phyloP scores from a whole-genome alignment of 2,113 vertebrate species.

The Amphiprion percula region DNA sequence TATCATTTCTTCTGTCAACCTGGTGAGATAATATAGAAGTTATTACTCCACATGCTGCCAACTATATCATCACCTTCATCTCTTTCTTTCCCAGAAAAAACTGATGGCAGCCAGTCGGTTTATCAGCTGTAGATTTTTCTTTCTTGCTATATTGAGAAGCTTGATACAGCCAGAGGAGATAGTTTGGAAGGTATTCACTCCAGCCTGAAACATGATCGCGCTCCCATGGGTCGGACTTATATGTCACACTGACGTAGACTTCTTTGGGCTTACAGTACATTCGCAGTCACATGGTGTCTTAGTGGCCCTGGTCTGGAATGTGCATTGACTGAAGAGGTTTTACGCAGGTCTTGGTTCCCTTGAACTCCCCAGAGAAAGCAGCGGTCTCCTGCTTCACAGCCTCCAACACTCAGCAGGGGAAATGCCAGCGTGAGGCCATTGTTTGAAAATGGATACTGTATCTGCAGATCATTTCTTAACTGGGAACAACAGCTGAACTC shows the following conservation, averaged over 20 bases:
- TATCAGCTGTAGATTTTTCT: neutral
- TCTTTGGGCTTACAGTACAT: neutral
- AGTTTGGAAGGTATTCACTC: constrained; percentile 14
- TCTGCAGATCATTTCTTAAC: constrained; percentile 50
- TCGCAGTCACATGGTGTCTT: constrained; percentile 5
- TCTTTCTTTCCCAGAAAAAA: neutral
- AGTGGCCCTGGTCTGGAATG: constrained; percentile 51
- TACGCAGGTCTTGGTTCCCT: constrained; percentile 41
- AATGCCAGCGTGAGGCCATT: constrained; percentile 70
- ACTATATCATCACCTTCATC: constrained; percentile 3
- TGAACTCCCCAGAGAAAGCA: constrained; percentile 40
- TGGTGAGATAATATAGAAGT: constrained; percentile 16
- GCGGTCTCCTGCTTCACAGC: constrained; percentile 35
- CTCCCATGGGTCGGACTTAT: neutral
- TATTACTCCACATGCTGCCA: constrained; percentile 26
- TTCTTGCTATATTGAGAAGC: neutral
- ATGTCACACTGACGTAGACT: neutral
- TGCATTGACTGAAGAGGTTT: constrained; percentile 33
- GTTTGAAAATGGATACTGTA: constrained; percentile 59
- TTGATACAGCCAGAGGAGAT: constrained; percentile 1
- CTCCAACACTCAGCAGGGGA: constrained; percentile 55
- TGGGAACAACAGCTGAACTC: constrained; percentile 52
- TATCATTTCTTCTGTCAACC: constrained; percentile 39
- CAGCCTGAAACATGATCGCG: constrained; percentile 14
- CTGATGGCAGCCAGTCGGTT: constrained; percentile 28